phyloP scores from a whole-genome alignment of 2,113 vertebrate species.

The Struthio camelus region DNA sequence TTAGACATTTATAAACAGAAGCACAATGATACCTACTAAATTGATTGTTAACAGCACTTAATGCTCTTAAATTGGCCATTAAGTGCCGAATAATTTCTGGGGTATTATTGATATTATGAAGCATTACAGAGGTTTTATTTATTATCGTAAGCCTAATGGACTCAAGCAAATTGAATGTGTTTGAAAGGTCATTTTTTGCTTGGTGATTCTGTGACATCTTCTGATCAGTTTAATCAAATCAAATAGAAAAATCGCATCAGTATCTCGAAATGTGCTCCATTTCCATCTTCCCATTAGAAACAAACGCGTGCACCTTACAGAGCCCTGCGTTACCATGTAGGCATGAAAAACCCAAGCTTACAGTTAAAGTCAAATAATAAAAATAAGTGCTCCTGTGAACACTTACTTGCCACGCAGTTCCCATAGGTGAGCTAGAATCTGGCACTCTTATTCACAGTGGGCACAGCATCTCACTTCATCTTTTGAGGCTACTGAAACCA shows the following conservation, averaged over 20 bases:
- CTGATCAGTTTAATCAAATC: conserved; percentile 28
- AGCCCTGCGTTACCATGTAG: background rate
- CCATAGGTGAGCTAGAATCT: background rate
- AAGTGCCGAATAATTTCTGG: conserved; percentile 63
- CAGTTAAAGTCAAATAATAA: background rate
- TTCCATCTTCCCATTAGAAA: background rate
- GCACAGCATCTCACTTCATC: background rate
- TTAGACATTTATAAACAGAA: conserved; percentile 69
- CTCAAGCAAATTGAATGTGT: conserved; percentile 61
- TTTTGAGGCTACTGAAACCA: background rate
- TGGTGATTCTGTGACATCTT: conserved; percentile 22
- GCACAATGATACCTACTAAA: conserved; percentile 59
- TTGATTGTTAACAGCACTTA: conserved; percentile 73
- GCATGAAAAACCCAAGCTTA: background rate
- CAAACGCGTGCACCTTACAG: background rate
- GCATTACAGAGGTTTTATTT: conserved; percentile 71
- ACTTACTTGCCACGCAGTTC: background rate
- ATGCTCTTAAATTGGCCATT: conserved; percentile 73
- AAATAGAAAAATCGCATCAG: background rate
- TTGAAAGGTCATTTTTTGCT: conserved; percentile 59
- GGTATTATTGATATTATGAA: conserved; percentile 68
- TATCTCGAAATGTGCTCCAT: background rate
- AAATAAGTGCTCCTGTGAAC: background rate
- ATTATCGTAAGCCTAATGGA: conserved; percentile 64
- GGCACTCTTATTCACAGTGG: background rate